phyloP scores from a whole-genome alignment of 2,797 vertebrate species.

The Zenarchopterus dispar region DNA sequence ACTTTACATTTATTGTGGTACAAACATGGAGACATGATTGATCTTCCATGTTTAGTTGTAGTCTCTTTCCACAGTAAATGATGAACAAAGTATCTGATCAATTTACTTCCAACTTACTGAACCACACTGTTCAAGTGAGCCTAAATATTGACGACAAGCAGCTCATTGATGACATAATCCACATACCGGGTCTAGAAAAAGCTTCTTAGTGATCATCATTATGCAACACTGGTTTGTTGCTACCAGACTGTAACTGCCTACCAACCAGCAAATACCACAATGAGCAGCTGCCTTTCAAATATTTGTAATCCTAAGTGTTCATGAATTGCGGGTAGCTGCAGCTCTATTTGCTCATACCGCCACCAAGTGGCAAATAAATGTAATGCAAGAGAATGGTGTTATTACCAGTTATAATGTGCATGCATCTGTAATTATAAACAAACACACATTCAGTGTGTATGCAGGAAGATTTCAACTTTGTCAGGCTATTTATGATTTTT shows the following conservation, averaged over 20 bases:
- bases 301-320: conserved; percentile 52
- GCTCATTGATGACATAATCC: conserved; percentile 45
- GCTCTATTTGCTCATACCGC: conserved; percentile 51
- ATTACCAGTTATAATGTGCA: neutral
- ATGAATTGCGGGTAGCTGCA: neutral
- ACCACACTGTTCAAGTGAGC: conserved; percentile 16
- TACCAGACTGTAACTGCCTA: conserved; percentile 59
- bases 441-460: too few relatives aligned
- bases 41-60: conserved; percentile 26
- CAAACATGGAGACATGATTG: conserved; percentile 11
- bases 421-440: too few relatives aligned
- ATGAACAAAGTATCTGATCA: conserved; percentile 6
- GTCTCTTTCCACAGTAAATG: conserved; percentile 13
- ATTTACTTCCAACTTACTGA: conserved; percentile 24
- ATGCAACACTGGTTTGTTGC: conserved; percentile 62
- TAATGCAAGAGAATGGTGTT: conserved; percentile 19
- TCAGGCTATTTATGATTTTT: too few relatives aligned
- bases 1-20: conserved; percentile 33
- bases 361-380: conserved; percentile 43
- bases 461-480: too few relatives aligned
- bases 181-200: conserved; percentile 30
- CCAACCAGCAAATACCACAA: conserved; percentile 54
- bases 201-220: conserved; percentile 47
- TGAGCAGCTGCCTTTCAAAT: conserved; percentile 57
- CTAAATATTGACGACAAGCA: conserved; percentile 6